phyloP scores from a whole-genome alignment of 2,888 invertebrate species.

The Nycteola revayana region DNA sequence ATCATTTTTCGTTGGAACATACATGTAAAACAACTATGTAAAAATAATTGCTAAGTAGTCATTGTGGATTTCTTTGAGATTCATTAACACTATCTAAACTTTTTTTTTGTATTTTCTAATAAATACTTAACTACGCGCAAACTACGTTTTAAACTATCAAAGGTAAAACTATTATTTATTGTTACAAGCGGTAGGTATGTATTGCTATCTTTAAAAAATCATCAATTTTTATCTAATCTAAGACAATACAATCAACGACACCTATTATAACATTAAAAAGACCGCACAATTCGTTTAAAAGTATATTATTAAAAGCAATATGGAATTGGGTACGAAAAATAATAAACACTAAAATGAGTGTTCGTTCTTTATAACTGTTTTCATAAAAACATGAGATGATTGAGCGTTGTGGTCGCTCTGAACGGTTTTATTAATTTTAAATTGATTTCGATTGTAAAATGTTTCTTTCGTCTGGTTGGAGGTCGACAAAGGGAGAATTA shows the following conservation, averaged over 20 bases:
- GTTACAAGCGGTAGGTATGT: too few relatives aligned
- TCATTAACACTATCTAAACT: too few relatives aligned
- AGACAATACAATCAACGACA: slow-evolving; percentile 25
- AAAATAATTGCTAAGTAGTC: too few relatives aligned
- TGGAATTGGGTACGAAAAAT: slow-evolving; percentile 40
- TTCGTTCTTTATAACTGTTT: slow-evolving; percentile 45
- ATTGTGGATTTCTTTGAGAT: too few relatives aligned
- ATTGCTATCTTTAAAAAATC: too few relatives aligned
- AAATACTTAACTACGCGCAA: too few relatives aligned
- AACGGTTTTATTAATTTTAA: slow-evolving; percentile 49
- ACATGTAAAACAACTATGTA: too few relatives aligned
- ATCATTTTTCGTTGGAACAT: too few relatives aligned
- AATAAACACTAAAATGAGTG: slow-evolving; percentile 45
- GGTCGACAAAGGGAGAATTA: slow-evolving; percentile 39
- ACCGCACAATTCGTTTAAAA: slow-evolving; percentile 39
- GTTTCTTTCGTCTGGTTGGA: slow-evolving; percentile 33
- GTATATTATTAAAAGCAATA: slow-evolving; percentile 54
- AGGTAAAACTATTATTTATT: too few relatives aligned
- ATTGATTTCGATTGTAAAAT: slow-evolving; percentile 45
- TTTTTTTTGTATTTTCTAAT: too few relatives aligned
- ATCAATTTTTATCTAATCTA: too few relatives aligned
- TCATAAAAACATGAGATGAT: slow-evolving; percentile 41
- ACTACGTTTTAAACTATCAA: too few relatives aligned
- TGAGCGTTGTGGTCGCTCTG: slow-evolving; percentile 42
- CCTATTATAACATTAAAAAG: slow-evolving; percentile 45